Base-by-base conservation (phyloP, 2,888 invertebrate species). In the Byasa hedistus region DNA sequence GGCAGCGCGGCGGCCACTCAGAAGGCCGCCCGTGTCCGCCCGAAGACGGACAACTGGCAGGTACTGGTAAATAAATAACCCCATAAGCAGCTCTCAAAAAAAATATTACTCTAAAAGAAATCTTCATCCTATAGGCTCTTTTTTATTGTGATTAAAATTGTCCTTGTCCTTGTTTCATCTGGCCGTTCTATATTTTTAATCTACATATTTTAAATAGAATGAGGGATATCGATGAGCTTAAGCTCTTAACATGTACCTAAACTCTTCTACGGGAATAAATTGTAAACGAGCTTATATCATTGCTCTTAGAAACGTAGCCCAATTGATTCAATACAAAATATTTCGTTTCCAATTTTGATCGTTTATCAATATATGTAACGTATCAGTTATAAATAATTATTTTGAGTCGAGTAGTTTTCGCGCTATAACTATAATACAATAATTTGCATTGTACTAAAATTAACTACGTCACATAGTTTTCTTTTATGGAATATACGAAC, bases 21-120 rank as follows among this genome's bases (percentile, higher is more conserved):
- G 94, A 68, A 89, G 93, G 72, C 81, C 89, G 69, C 94, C 94
- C 24, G 86, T 93, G 65, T 92, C 93, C 69, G 93, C 89, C 61
- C 82, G 94, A 62, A 87, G 94, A 79, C 87, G 94, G 76, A 94
- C 94, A 61, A 94, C 94, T 71, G 94, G 94, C 87, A 94, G 94
- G 94, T 94, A 92, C 73, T 74, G 27, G 39, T 57, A 57, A 44
- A 39, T 23, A 59, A 59, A 44, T 59, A 59, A 2, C 22, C 52
- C 48, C n/a, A 48, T n/a, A 48, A 48, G n/a, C n/a, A n/a, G 48
- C n/a, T 7, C 48, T 48, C 19, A 15, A 39, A 39, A 39, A 15
- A 39, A 32, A 32, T 32, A 32, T 32, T 32, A 5, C 32, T 7
- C 10, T 10, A 32, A 1, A 5, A 10, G 10, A 32, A 32, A 32